These are phyloP conservation scores for Stercorarius parasiticus DNA, from an alignment of 2,113 vertebrate genomes.

Conservation along the genomic window DNA sequence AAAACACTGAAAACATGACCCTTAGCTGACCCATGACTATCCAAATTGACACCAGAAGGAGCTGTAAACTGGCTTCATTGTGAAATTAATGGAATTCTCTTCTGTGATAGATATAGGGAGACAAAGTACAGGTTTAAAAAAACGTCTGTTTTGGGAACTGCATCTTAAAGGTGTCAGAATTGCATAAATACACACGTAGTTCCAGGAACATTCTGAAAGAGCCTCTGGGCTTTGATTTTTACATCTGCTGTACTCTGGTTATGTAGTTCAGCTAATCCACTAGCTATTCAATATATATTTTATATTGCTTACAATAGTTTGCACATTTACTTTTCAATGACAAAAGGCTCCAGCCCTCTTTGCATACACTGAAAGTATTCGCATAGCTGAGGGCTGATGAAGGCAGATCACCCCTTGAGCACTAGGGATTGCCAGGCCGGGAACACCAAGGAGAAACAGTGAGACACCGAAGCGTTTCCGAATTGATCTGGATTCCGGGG, in stretches of 20 bases:
- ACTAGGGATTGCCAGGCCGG: not conserved
- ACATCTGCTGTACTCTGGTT: not conserved
- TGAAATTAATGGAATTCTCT: not conserved
- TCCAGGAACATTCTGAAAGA: not conserved
- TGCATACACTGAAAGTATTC: not conserved
- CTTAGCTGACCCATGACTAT: slow-evolving; percentile 14
- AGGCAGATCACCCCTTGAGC: not conserved
- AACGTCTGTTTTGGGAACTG: not conserved
- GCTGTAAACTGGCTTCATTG: not conserved
- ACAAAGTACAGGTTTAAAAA: slow-evolving; percentile 5
- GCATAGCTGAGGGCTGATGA: not conserved
- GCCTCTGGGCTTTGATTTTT: not conserved
- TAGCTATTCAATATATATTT: not conserved
- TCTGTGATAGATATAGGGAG: not conserved
- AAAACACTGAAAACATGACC: slow-evolving; percentile 6
- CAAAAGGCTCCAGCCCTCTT: not conserved
- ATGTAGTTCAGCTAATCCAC: not conserved
- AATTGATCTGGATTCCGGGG: not conserved
- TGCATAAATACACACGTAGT: not conserved
- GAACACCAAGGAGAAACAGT: not conserved
- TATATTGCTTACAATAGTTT: not conserved
- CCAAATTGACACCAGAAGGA: slow-evolving; percentile 27
- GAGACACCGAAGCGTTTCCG: not conserved
- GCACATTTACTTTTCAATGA: not conserved
- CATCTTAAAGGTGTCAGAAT: not conserved